Base-by-base conservation (phyloP, 23 tunicate species). In the Trididemnum miniatum region DNA sequence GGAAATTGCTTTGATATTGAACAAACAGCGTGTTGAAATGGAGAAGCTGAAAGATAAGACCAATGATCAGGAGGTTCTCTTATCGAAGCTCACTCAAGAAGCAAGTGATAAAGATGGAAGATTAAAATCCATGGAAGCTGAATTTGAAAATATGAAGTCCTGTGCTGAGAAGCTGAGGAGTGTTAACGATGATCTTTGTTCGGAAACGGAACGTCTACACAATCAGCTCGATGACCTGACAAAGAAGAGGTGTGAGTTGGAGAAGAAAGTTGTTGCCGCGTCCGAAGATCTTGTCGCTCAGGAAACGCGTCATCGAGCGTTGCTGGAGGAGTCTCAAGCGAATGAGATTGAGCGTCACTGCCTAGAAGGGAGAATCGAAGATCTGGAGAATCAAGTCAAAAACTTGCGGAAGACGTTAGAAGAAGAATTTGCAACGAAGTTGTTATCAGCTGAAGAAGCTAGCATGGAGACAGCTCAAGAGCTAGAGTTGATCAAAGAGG, bases 341-440 rank as follows among this genome's bases (percentile, higher is more conserved):
- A 64, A 74, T 35, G 4, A 35, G 18, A 74, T 84, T 32, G 88
- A 84, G 60, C 34, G 81, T 23, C 79, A 35, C 5, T 44, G 62
- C 62, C 77, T 84, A 62, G 88, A 84, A 52, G 88, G 88, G 0
- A 57, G 88, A 23, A 81, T 84, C 9, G 74, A 84, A 38, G 88
- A 84, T 74, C 63, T 75, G 35, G 88, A 84, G 60, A 57, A 37
- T 9, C 88, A 74, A 60, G 81, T 84, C 0, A 60, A 72, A n/a
- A 50, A 18, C 51, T 33, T 83, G 79, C 49, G 71, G 35, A 4
- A 23, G 26, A n/a, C n/a, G n/a, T n/a, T n/a, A n/a, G n/a, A n/a
- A n/a, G 69, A 62, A 62, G 27, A 23, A 62, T 15, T 23, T 62
- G 69, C 20, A 62, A 27, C 25, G 24, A 20, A 62, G 69, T 62